These are phyloP conservation scores for Blennius ocellaris DNA, from an alignment of 2,113 vertebrate species.

Conservation along the genomic window DNA sequence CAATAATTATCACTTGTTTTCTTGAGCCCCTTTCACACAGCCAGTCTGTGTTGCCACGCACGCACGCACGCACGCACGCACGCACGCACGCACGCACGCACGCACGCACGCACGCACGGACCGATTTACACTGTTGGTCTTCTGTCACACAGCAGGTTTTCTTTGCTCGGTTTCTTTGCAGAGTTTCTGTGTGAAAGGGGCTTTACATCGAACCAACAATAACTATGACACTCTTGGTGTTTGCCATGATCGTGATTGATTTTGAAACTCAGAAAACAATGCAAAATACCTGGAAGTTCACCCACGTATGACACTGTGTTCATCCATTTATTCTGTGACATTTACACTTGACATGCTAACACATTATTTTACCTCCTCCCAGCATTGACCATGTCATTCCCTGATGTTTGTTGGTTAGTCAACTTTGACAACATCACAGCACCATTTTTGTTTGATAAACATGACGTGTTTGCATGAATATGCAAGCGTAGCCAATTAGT, in stretches of 20 bases:
- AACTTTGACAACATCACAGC: slow-evolving; percentile 11
- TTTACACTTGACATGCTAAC: not conserved
- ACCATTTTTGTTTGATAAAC: slow-evolving; percentile 3
- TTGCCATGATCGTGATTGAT: not conserved
- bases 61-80: too few species aligned
- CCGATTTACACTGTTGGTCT: too few species aligned
- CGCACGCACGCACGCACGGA: too few species aligned
- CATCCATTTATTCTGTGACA: slow-evolving; percentile 22
- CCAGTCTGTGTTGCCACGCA: too few species aligned
- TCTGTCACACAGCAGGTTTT: too few species aligned
- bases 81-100: too few species aligned
- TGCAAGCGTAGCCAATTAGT: slow-evolving; percentile 3
- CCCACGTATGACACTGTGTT: slow-evolving; percentile 1
- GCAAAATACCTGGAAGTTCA: not conserved
- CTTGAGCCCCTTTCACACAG: not conserved
- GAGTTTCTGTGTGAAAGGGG: too few species aligned
- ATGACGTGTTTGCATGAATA: not conserved
- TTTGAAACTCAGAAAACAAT: slow-evolving; percentile 34
- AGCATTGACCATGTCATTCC: slow-evolving; percentile 27
- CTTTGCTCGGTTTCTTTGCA: too few species aligned
- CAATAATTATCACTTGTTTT: slow-evolving; percentile 31
- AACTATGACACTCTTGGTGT: slow-evolving; percentile 4
- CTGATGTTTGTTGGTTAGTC: slow-evolving; percentile 28
- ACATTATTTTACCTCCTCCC: not conserved
- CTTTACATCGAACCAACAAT: slow-evolving; percentile 20